Base-by-base conservation (phyloP, 92 coral and sea anemone species). In the Parazoanthus swiftii region DNA sequence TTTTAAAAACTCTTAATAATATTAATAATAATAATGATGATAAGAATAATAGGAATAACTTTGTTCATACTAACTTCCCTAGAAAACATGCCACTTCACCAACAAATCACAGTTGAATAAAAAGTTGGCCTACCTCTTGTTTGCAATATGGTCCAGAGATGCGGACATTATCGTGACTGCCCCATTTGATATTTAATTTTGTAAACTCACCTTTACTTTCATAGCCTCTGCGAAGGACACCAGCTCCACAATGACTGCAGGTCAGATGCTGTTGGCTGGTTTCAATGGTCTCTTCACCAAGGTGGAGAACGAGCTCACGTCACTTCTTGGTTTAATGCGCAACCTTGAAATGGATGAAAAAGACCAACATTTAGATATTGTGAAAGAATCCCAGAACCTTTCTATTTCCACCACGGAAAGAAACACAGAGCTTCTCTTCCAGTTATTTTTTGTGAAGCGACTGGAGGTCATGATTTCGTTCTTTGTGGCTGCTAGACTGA, bases 181-280 rank as follows among this genome's bases (percentile, higher is more conserved):
- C 59, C 3, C 68, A 63, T 63, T 63, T 63, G 25, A 16, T 25
- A 21, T 63, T 20, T 21, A 20, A 13, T 20, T 63, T 63, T 6
- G 26, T 16, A 63, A 63, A 63, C 70, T 63, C 21, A 1, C 66
- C 66, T 14, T 58, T 58, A 20, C 26, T 23, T 23, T 23, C 21
- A 3, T 23, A 63, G 70, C 33, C 80, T 76, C 70, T 26, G 65
- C 43, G 23, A 84, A 84, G 66, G 87, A 84, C 37, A 86, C 83
- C 65, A 94, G 89, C 46, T 70, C 71, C 67, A 18, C 89, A 37
- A 97, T 97, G 99, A 92, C 98, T 68, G 95, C 99, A n/a, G 99
- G 99, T 14, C 99, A 97, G 93, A 97, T 97, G 99, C 79, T 97
- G 37, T 90, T 97, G 8, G 97, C 99, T 37, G 99, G 99, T 6